Conservation (phyloP, 2,888 invertebrate species). For the Bursaphelenchus okinawaensis region DNA sequence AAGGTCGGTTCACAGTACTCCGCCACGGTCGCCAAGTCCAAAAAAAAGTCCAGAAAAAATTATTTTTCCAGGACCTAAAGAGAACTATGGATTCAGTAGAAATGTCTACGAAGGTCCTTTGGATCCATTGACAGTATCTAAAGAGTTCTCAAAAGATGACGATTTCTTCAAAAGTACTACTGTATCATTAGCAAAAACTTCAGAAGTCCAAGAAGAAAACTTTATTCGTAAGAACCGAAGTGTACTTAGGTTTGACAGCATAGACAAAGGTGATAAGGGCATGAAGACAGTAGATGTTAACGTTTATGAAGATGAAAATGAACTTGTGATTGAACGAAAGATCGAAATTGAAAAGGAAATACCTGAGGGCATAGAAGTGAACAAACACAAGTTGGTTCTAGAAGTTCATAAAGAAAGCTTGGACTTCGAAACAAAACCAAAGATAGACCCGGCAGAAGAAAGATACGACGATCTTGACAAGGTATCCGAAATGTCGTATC, state of each 20-base stretch:
- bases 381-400: neutral
- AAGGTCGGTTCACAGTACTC: neutral
- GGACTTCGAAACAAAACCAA: neutral
- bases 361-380: neutral
- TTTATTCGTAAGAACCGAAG: neutral
- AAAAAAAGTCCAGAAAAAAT: neutral
- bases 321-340: neutral
- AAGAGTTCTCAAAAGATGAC: neutral
- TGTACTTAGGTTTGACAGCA: neutral
- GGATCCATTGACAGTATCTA: neutral
- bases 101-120: neutral
- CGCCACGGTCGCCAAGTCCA: neutral
- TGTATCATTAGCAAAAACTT: neutral
- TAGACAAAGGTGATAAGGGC: neutral
- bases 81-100: neutral
- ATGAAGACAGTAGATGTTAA: neutral
- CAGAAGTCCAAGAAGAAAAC: neutral
- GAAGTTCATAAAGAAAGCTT: neutral
- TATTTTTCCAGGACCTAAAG: neutral
- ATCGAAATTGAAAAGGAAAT: neutral
- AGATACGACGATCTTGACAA: neutral
- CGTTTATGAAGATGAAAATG: neutral
- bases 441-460: neutral
- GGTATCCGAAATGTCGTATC: neutral
- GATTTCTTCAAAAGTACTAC: neutral